These are phyloP conservation scores for Ornithoptera priamus DNA, from an alignment of 2,888 invertebrate genomes.

Conservation along the genomic window DNA sequence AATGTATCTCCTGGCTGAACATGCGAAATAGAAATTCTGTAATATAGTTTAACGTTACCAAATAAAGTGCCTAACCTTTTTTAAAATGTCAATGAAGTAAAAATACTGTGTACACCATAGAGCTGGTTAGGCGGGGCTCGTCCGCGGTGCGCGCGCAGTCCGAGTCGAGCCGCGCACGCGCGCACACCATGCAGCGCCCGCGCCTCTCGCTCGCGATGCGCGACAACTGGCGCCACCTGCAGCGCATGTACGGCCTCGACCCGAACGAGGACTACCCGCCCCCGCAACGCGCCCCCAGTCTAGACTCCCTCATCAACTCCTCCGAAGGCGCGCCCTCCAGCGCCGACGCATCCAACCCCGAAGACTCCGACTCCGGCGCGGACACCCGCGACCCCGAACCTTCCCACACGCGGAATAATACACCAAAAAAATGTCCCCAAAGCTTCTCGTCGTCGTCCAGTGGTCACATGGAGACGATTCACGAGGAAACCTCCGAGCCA, in stretches of 20 bases:
- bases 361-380: constrained; percentile 84
- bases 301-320: constrained; percentile 85
- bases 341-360: constrained; percentile 81
- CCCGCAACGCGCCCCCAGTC: constrained; percentile 76
- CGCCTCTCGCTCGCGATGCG: constrained; percentile 77
- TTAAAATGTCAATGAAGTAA: constrained; percentile 22
- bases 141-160: constrained; percentile 49
- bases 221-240: constrained; percentile 78
- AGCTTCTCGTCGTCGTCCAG: constrained; percentile 80
- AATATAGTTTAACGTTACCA: background rate
- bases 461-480: constrained; percentile 89
- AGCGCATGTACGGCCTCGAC: constrained; percentile 74
- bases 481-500: constrained; percentile 88
- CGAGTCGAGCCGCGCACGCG: constrained; percentile 63
- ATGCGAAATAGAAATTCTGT: background rate
- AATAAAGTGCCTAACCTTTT: background rate
- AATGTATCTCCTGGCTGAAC: background rate
- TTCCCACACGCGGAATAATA: constrained; percentile 48
- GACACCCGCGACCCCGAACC: constrained; percentile 79
- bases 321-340: constrained; percentile 83
- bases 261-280: constrained; percentile 58
- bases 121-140: constrained; percentile 27
- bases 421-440: constrained; percentile 67
- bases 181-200: constrained; percentile 78
- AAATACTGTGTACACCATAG: constrained; percentile 41